phyloP scores from a whole-genome alignment of 2,113 vertebrate species.

The Hucho hucho region DNA sequence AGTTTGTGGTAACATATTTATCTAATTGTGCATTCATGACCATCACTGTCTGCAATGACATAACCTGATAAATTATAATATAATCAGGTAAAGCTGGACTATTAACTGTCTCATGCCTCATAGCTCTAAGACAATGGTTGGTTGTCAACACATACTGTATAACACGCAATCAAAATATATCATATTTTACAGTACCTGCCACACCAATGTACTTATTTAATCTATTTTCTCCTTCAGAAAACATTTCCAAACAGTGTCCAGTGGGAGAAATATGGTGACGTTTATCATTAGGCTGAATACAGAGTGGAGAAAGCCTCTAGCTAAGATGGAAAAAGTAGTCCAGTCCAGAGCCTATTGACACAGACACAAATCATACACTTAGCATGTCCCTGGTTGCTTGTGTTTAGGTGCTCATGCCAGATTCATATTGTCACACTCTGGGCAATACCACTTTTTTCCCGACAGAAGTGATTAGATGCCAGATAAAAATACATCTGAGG shows the following conservation, averaged over 20 bases:
- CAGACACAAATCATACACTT: conserved; percentile 21
- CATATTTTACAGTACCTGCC: too few species aligned
- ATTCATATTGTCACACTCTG: not conserved
- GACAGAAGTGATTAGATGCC: not conserved
- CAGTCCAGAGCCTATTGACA: not conserved
- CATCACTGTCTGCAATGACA: too few species aligned
- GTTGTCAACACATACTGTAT: too few species aligned
- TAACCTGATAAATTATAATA: too few species aligned
- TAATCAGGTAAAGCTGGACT: too few species aligned
- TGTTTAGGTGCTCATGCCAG: conserved; percentile 5
- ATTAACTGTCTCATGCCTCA: too few species aligned
- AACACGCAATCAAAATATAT: too few species aligned
- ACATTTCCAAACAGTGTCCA: not conserved
- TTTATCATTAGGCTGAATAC: not conserved
- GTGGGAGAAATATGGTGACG: not conserved
- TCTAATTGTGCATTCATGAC: too few species aligned
- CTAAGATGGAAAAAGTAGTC: not conserved
- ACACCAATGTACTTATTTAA: not conserved
- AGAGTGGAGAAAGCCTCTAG: not conserved
- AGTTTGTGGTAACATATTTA: too few species aligned
- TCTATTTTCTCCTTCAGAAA: not conserved
- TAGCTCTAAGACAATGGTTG: too few species aligned
- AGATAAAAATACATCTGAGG: not conserved
- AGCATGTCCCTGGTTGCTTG: conserved; percentile 5
- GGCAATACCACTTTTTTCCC: not conserved